Conservation (phyloP, 2,797 vertebrate genomes). For the Thaleichthys pacificus region DNA sequence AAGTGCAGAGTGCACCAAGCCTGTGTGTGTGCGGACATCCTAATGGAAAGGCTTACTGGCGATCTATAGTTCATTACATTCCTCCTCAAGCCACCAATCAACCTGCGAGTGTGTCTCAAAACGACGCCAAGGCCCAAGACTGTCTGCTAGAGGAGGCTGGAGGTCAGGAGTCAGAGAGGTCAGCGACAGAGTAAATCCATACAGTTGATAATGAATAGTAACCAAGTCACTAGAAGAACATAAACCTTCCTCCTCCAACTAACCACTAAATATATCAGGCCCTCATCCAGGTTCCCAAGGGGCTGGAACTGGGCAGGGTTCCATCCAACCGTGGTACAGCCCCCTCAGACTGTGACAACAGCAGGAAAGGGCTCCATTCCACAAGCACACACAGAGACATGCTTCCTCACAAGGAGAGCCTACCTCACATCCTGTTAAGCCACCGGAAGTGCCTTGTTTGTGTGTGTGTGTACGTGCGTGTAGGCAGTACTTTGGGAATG, state of each 20-base stretch:
- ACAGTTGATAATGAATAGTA: too few species aligned
- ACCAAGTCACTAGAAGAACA: too few species aligned
- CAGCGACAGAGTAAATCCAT: too few species aligned
- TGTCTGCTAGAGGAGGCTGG: too few species aligned
- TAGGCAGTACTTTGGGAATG: conserved; percentile 57
- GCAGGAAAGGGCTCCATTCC: not conserved
- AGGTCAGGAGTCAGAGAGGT: too few species aligned
- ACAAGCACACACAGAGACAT: conserved; percentile 9
- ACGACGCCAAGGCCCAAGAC: too few species aligned
- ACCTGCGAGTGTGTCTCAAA: not conserved
- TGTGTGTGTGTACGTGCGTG: conserved; percentile 17
- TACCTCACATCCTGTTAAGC: not conserved
- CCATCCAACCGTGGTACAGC: too few species aligned
- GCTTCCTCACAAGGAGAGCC: not conserved
- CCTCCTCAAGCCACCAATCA: conserved; percentile 33
- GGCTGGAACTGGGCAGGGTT: too few species aligned
- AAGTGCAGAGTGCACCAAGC: conserved; percentile 18
- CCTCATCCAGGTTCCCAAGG: too few species aligned
- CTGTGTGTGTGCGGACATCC: not conserved
- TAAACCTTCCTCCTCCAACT: too few species aligned
- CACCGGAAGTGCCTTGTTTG: conserved; percentile 5
- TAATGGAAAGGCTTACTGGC: conserved; percentile 25
- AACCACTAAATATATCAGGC: too few species aligned
- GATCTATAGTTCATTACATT: conserved; percentile 57
- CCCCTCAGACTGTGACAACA: too few species aligned